Base-by-base conservation (phyloP, 2,113 vertebrate species). In the Onychostruthus taczanowskii region DNA sequence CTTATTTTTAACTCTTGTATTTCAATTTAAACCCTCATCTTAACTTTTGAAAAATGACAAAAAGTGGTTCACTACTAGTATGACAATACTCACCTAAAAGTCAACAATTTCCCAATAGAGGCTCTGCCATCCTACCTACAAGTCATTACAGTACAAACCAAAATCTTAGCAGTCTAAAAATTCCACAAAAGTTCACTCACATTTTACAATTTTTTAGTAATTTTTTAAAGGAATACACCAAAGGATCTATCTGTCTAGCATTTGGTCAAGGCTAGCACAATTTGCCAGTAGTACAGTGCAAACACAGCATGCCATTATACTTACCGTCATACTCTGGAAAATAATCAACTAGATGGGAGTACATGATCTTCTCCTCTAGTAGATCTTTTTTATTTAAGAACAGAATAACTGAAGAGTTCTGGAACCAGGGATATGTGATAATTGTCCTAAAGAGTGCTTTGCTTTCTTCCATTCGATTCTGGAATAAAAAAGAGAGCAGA, bases 351-450 rank as follows among this genome's bases (percentile, higher is more conserved):
- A 99, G 96, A 95, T 99, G 99, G 43, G 99, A 99, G 96, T 99
- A 99, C 98, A 99, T 99, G 82, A 99, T 99, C 98, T 99, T 99
- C 97, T 99, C 99, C 97, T 99, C 99, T 97, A 99, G 95, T 61
- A 99, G 98, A 97, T 99, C 99, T 96, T 99, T 99, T 97, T 99
- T 99, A 98, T 99, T 99, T 98, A 99, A 98, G 98, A 99, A 99
- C 92, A 99, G 98, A 96, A 99, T 99, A 62, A 99, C 99, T 0
- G 99, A 99, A 96, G 98, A 99, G 43, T 99, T 99, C 96, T 99
- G 98, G 98, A 99, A 99, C 98, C 98, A 99, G 24, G 98, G 98
- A 96, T 99, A 99, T 23, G 99, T 99, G 97, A 99, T 99, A 97
- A 99, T 99, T 93, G 98, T 99, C 98, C 98, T 98, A 97, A 99